Percentiles rank a stretch among this genome's conserved stretches.
Conservation (phyloP, 2,797 vertebrate species). For the Gymnopithys bicolor region DNA sequence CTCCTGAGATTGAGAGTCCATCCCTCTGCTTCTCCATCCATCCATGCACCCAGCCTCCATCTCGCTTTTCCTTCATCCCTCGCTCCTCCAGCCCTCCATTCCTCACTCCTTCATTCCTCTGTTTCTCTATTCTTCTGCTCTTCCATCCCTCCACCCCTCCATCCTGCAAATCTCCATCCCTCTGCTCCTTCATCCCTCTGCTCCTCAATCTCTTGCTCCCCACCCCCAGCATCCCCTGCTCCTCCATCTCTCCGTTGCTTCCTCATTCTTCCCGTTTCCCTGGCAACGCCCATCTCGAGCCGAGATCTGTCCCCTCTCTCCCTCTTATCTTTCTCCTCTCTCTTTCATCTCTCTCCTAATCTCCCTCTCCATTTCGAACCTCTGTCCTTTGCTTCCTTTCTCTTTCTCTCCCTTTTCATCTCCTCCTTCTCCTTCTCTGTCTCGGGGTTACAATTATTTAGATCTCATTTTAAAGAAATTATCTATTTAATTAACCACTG, state of each 20-base stretch:
- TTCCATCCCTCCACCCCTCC: not conserved
- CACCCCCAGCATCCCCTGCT: constrained; percentile 58
- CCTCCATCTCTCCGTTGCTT: constrained; percentile 64
- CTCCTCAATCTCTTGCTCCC: constrained; percentile 21
- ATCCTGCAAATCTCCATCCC: not conserved
- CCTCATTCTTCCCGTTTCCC: constrained; percentile 78
- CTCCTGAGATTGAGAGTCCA: not conserved
- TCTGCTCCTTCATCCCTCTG: not conserved
- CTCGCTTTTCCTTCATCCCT: not conserved
- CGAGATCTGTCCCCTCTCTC: constrained; percentile 67
- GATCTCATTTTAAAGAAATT: constrained; percentile 27
- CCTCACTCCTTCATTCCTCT: not conserved
- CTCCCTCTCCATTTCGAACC: constrained; percentile 57
- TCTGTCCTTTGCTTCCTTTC: constrained; percentile 65
- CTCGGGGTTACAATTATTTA: constrained; percentile 61
- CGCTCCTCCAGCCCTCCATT: not conserved
- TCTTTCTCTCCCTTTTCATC: constrained; percentile 55
- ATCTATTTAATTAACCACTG: not conserved
- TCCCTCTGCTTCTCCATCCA: not conserved
- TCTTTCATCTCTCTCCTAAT: constrained; percentile 68
- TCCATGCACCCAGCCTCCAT: not conserved
- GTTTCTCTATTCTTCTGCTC: not conserved
- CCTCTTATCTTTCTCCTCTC: constrained; percentile 66
- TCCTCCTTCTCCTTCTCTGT: constrained; percentile 20
- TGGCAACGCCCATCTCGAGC: constrained; percentile 79